These are phyloP conservation scores for Meloe dianella DNA, from an alignment of 2,888 invertebrate genomes.

Conservation along the genomic window DNA sequence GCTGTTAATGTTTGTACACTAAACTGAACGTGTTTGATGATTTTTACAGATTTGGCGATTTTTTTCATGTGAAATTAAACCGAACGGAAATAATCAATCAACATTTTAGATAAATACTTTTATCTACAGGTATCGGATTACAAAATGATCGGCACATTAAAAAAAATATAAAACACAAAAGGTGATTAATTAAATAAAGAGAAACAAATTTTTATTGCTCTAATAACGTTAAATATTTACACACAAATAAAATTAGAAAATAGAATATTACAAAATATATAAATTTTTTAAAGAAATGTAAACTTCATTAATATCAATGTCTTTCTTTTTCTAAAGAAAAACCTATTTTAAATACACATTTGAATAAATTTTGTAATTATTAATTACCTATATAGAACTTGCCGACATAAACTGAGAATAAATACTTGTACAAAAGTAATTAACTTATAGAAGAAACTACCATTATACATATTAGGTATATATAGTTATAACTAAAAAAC, in stretches of 20 bases:
- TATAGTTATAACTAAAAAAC: neutral
- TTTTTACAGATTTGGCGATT: neutral
- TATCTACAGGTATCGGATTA: neutral
- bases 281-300: too few species aligned
- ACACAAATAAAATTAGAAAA: constrained; percentile 48
- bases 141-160: neutral
- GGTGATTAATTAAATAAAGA: constrained; percentile 26
- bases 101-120: too few species aligned
- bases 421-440: constrained; percentile 45
- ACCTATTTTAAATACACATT: neutral
- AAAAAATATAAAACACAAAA: too few species aligned
- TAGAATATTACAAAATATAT: constrained; percentile 18
- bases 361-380: too few species aligned
- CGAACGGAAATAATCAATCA: neutral
- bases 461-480: neutral
- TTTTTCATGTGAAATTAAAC: too few species aligned
- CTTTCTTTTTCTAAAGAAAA: constrained; percentile 16
- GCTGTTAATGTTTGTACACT: too few species aligned
- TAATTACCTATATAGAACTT: too few species aligned
- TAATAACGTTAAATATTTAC: constrained; percentile 48
- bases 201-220: constrained; percentile 49
- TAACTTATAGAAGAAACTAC: constrained; percentile 19
- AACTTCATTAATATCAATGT: too few species aligned
- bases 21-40: neutral
- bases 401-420: constrained; percentile 25